Percentiles rank a stretch among this genome's conserved stretches.
These are phyloP conservation scores for Strigamia maritima DNA, from an alignment of 2,888 invertebrate species.

Conservation along the genomic window DNA sequence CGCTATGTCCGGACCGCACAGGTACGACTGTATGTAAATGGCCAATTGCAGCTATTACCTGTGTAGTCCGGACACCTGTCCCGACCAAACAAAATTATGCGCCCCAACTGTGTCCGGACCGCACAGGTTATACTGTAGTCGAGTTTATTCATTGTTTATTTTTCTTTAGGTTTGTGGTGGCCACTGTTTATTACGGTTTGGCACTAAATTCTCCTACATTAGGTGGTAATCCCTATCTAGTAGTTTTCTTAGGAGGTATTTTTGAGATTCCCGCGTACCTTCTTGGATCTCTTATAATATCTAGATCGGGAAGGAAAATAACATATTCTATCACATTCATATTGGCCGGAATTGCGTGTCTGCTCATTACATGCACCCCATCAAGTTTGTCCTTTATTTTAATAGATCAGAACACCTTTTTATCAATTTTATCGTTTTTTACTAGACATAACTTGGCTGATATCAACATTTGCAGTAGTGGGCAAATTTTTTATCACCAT, in stretches of 20 bases:
- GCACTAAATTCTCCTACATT: conserved; percentile 77
- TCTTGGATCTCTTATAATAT: conserved; percentile 48
- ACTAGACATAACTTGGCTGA: conserved; percentile 53
- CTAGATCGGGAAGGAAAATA: conserved; percentile 50
- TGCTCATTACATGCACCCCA: conserved; percentile 39
- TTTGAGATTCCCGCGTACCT: conserved; percentile 53
- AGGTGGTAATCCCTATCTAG: conserved; percentile 75
- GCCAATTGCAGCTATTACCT: too few relatives aligned
- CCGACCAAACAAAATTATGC: too few relatives aligned
- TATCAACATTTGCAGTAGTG: conserved; percentile 71
- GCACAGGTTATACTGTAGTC: too few relatives aligned
- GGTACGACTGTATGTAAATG: too few relatives aligned
- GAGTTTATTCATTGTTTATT: background rate
- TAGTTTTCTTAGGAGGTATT: conserved; percentile 74
- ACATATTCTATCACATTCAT: conserved; percentile 41
- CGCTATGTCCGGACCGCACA: too few relatives aligned
- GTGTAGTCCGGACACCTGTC: too few relatives aligned
- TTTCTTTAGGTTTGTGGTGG: conserved; percentile 65
- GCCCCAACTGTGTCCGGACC: too few relatives aligned
- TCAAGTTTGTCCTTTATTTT: background rate
- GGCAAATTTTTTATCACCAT: conserved; percentile 76
- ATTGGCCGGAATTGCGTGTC: conserved; percentile 39
- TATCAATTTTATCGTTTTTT: background rate
- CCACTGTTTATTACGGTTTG: conserved; percentile 84
- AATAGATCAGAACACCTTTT: background rate